Base-by-base conservation (phyloP, 1,140 invertebrate genomes). In the Trichonephila inaurata region DNA sequence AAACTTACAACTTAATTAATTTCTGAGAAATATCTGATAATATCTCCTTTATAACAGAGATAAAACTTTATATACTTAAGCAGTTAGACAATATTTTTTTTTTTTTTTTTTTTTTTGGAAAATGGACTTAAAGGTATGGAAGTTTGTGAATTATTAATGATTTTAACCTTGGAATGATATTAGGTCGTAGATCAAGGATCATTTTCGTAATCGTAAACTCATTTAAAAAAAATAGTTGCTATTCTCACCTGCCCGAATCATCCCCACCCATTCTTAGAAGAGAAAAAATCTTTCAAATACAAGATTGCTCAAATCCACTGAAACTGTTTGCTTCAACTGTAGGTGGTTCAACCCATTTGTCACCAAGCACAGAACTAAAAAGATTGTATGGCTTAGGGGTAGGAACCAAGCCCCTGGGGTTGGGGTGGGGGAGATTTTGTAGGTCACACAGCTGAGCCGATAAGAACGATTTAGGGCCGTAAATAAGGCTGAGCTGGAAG, bases 291-390 rank as follows among this genome's bases (percentile, higher is more conserved):
- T 77, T 77, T 77, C 72, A 77, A 77, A 77, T 77, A 77, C 10
- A 77, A 77, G 72, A 28, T 77, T 77, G 72, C 33, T 85, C 28
- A 85, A 85, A 85, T 85, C 83, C 58, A 85, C 51, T 85, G 83
- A 51, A 85, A 85, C 40, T 61, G 83, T 61, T 85, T 85, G 83
- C 83, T 60, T 85, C 58, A 85, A 21, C 51, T 85, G 51, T 85
- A n/a, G 51, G 83, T 6, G 62, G 86, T 64, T 64, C 60, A 88
- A 64, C 61, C 86, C 89, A 91, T 91, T 91, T 82, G 89, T 91
- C 89, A 91, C 64, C n/a, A 18, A 91, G 40, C 44, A 58, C 21
- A 18, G 62, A 40, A 64, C n/a, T 62, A 62, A 87, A 62, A 87
- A 87, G 28, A 62, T 33, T 16, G 85, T 28, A 21, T 44, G 61